Evolutionary conservation across 2,888 invertebrate species (phyloP), one percentile per base, ranked within the genome.

Genomic region (Tenodera sinensis): DNA sequence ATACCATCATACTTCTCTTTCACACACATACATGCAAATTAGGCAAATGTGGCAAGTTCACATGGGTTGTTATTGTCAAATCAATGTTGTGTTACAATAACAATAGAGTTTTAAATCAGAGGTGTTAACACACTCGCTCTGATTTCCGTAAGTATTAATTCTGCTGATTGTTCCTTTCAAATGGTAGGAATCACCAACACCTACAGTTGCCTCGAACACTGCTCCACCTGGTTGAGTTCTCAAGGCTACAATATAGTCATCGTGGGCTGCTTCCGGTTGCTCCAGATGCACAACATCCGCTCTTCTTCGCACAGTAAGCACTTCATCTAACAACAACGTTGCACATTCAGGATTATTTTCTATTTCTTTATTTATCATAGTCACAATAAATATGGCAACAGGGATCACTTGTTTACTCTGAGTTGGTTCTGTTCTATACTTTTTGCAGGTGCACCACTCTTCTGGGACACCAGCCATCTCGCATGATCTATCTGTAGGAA

Each of bases 121-220:
- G 92, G 97, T 95, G 90, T 96, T 95, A 86, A 97, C 95, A 92
- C 97, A 97, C 91, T 94, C 95, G 93, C 97, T 97, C 93, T 97
- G 97, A 88, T 95, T 95, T n/a, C 97, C 97, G 92, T 97, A 97
- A 83, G 96, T 94, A 93, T 97, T 97, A 88, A 97, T 94, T 88
- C 97, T 94, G 92, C 97, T 97, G 85, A 97, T 95, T 54, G 71
- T 83, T 15, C 71, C 34, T 14, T 27, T 82, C 83, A 71, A 71
- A 28, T 85, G 27, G 12, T 47, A 85, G 7, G 9, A 28, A 25
- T 27, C 15, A 47, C 34, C 28, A 28, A 54, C 28, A 28, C 91
- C 90, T 0, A 93, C 91, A 4, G 93, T 93, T 1, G 92, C 93
- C 90, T 93, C 93, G 91, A 93, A 93, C 28, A 92, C 89, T 1